Conservation (phyloP, 2,797 vertebrate genomes). For the Squalus acanthias region DNA sequence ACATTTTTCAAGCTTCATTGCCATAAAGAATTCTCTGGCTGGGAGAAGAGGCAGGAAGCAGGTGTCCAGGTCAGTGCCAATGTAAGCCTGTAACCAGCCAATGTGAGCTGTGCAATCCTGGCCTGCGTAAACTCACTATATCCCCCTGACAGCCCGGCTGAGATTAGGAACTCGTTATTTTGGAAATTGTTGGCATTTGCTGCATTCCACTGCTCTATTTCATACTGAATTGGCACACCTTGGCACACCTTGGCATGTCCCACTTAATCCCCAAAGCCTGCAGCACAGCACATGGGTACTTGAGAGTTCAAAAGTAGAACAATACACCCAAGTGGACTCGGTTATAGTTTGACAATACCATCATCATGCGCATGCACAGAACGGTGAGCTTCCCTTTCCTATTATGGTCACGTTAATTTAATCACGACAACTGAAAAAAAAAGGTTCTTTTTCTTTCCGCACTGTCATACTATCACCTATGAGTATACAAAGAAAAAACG, state of each 20-base stretch:
- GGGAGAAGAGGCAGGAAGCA: background rate
- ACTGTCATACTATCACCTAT: conserved; percentile 1
- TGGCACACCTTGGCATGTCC: background rate
- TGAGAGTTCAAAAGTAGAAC: background rate
- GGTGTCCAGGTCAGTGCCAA: background rate
- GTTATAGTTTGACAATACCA: background rate
- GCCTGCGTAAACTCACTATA: background rate
- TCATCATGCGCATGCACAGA: background rate
- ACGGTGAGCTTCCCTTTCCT: background rate
- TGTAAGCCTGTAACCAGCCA: background rate
- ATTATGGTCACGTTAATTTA: background rate
- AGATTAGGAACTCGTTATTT: background rate
- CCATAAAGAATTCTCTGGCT: background rate
- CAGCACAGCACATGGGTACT: background rate
- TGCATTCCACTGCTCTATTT: background rate
- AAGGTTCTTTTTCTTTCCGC: background rate
- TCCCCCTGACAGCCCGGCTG: background rate
- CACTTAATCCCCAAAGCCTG: background rate
- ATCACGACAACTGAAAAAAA: background rate
- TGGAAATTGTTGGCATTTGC: background rate
- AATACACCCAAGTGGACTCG: background rate
- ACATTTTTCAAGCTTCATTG: background rate
- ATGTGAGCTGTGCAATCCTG: background rate
- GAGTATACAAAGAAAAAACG: background rate
- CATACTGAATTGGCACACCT: background rate